A percentile compares a stretch with the other conserved stretches of the same genome.
Conservation (phyloP, 2,888 invertebrate genomes). For the Mesodorylaimus sp. region DNA sequence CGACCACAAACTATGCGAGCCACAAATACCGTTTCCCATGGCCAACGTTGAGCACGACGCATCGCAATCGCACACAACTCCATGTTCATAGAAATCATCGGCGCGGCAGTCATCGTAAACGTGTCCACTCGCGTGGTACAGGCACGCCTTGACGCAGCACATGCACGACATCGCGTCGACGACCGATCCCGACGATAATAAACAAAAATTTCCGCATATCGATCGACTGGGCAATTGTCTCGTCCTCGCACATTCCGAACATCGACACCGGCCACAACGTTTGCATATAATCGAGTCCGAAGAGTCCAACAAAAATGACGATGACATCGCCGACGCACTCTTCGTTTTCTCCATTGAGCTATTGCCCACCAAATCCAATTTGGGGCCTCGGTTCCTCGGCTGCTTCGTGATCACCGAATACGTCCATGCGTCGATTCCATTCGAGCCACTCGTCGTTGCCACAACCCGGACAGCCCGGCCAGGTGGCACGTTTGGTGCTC, state of each 20-base stretch:
- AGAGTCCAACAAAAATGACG: no score
- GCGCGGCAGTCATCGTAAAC: no score
- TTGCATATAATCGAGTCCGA: slow-evolving; percentile 63
- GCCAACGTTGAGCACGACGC: slow-evolving; percentile 27
- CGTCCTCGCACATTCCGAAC: slow-evolving; percentile 64
- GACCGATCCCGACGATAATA: slow-evolving; percentile 69
- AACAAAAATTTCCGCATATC: slow-evolving; percentile 69
- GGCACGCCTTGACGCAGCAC: slow-evolving; percentile 70
- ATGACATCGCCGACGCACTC: not conserved
- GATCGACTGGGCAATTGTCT: slow-evolving; percentile 67
- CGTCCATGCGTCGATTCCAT: no score
- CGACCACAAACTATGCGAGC: no score
- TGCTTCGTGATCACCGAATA: no score
- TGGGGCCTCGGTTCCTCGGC: no score
- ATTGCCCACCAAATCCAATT: no score
- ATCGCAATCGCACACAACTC: not conserved
- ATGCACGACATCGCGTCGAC: slow-evolving; percentile 79
- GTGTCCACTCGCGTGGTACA: slow-evolving; percentile 49
- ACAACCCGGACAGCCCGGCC: no score
- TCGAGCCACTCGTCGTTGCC: no score
- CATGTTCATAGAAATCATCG: slow-evolving; percentile 25
- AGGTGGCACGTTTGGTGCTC: no score
- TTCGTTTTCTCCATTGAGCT: not conserved
- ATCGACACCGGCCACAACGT: slow-evolving; percentile 68
- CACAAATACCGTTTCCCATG: not conserved